Evolutionary conservation across 2,797 vertebrate genomes (phyloP).

Genomic region (Cygnus olor): DNA sequence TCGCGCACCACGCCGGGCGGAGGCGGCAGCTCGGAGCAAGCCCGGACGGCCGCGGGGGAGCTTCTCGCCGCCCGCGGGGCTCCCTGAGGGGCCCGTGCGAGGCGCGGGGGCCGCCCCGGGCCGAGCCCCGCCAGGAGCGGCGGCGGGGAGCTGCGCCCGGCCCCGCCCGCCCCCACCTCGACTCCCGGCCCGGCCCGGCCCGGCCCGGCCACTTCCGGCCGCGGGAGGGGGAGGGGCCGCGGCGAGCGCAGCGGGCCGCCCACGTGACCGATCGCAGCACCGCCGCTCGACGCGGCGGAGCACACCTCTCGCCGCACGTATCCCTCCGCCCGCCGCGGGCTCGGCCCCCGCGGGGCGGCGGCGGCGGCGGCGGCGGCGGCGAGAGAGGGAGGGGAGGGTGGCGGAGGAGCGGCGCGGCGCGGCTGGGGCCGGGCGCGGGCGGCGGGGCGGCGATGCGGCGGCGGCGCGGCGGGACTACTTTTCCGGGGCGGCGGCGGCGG

Average conservation of each 20-base stretch:
- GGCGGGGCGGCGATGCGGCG: background rate
- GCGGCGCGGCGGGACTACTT: background rate
- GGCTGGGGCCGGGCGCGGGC: background rate
- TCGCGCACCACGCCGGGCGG: background rate
- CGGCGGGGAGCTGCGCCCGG: accelerated
- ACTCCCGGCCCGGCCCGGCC: no score
- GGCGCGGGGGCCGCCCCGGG: no score
- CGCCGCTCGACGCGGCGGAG: accelerated
- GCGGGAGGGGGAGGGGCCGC: background rate
- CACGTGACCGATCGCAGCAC: background rate
- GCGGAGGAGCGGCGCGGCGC: no score
- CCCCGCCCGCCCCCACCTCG: accelerated
- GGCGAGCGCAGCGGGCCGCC: background rate
- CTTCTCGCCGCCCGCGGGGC: background rate
- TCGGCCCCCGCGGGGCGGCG: no score
- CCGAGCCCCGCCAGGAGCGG: no score
- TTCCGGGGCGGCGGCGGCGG: background rate
- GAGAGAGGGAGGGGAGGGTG: no score
- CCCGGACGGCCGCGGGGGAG: background rate
- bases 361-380: accelerated
- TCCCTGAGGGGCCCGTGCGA: no score
- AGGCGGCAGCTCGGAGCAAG: background rate
- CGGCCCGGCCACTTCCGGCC: background rate
- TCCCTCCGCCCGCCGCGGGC: background rate
- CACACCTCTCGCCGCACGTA: background rate